Percentiles rank a stretch among this genome's conserved stretches.
Evolutionary conservation across 2,113 vertebrate species (phyloP).

Genomic region (Cephalopholis sonnerati): DNA sequence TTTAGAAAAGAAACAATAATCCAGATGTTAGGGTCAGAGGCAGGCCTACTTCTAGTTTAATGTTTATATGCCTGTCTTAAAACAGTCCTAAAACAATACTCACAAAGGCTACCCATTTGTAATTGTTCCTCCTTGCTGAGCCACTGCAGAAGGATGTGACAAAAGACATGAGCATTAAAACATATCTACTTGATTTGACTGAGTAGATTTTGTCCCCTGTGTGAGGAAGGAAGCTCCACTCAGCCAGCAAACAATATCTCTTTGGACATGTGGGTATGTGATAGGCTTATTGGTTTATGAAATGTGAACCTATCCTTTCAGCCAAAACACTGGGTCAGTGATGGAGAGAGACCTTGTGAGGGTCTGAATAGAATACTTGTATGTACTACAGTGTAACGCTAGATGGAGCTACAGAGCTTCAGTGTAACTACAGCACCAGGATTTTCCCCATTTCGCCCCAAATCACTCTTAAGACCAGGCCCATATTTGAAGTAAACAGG

Average conservation of each 20-base stretch:
- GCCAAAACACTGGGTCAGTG: not conserved
- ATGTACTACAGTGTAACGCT: conserved; percentile 28
- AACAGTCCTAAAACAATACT: not conserved
- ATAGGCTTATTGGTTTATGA: not conserved
- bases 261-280: not conserved
- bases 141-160: not conserved
- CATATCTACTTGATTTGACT: not conserved
- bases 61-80: not conserved
- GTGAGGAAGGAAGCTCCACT: not conserved
- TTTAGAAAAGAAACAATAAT: not conserved
- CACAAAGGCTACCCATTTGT: not conserved
- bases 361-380: not conserved
- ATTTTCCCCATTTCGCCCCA: not conserved
- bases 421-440: not conserved
- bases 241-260: not conserved
- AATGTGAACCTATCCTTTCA: not conserved
- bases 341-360: not conserved
- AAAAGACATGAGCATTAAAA: not conserved
- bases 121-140: not conserved
- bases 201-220: not conserved
- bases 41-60: not conserved
- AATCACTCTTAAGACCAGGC: not conserved
- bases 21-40: not conserved
- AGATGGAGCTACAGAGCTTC: conserved; percentile 55
- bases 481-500: not conserved